These are phyloP conservation scores for Picus viridis DNA, from an alignment of 2,797 vertebrate genomes.

Conservation along the genomic window DNA sequence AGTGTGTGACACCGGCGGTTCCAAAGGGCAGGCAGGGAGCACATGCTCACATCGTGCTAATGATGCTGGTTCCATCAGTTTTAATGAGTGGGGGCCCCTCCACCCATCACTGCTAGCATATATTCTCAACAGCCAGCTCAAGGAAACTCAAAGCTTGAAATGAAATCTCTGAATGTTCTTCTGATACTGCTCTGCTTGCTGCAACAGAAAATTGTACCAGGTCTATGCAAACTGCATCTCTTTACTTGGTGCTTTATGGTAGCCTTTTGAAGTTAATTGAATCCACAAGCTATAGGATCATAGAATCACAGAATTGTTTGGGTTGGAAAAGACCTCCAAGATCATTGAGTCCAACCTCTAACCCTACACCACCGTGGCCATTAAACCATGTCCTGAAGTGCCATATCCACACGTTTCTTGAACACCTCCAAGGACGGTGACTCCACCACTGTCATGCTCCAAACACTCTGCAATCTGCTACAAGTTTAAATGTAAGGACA, in stretches of 20 bases:
- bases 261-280: conserved; percentile 45
- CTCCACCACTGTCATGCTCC: background rate
- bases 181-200: background rate
- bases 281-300: background rate
- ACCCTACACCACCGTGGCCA: too few relatives aligned
- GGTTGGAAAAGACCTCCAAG: too few relatives aligned
- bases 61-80: background rate
- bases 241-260: background rate
- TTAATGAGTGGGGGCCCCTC: background rate
- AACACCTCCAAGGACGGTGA: too few relatives aligned
- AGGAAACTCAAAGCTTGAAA: conserved; percentile 3
- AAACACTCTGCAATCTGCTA: background rate
- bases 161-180: background rate
- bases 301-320: too few relatives aligned
- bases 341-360: too few relatives aligned
- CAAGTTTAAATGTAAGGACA: background rate
- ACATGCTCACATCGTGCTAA: conserved; percentile 9
- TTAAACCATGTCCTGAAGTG: too few relatives aligned
- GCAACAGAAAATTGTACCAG: background rate
- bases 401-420: too few relatives aligned
- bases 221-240: conserved; percentile 9
- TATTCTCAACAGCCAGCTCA: background rate
- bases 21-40: background rate
- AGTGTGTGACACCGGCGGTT: conserved; percentile 8
- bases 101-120: background rate